phyloP scores from a whole-genome alignment of 1,140 invertebrate genomes.

The Melanaphis sacchari region DNA sequence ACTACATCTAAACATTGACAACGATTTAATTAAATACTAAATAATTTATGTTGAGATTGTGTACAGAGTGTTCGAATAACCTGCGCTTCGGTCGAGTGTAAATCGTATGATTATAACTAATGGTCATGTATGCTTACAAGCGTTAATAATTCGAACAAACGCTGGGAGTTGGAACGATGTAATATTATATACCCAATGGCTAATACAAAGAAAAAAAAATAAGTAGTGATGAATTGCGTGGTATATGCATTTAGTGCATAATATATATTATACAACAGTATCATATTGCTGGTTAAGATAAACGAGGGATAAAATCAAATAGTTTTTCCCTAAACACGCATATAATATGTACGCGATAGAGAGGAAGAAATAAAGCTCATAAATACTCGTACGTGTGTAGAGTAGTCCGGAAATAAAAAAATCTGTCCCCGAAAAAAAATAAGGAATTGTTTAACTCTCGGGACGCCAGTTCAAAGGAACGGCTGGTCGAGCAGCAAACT shows the following conservation, averaged over 20 bases:
- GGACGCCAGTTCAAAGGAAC: conserved; percentile 47
- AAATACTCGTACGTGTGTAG: conserved; percentile 24
- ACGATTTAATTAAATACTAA: not conserved
- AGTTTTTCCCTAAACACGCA: not conserved
- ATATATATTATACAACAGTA: not conserved
- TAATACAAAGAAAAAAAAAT: not conserved
- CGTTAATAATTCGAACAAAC: not conserved
- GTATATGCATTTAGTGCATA: not conserved
- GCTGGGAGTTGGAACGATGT: not conserved
- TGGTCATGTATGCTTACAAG: not conserved
- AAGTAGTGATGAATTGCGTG: not conserved
- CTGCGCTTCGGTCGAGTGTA: not conserved
- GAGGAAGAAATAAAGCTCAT: conserved; percentile 22
- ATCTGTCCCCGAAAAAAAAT: not conserved
- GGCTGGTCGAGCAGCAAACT: conserved; percentile 23
- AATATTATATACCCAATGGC: too few species aligned
- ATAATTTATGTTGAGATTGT: too few species aligned
- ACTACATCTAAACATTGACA: not conserved
- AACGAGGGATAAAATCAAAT: conserved; percentile 20
- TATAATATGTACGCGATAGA: not conserved
- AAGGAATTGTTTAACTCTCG: conserved; percentile 44
- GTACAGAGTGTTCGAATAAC: not conserved
- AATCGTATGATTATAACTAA: conserved; percentile 6
- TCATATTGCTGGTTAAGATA: not conserved
- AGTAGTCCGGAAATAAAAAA: conserved; percentile 29